Base-by-base conservation (phyloP, 2,888 invertebrate species). In the Xanthostigma xanthostigma region DNA sequence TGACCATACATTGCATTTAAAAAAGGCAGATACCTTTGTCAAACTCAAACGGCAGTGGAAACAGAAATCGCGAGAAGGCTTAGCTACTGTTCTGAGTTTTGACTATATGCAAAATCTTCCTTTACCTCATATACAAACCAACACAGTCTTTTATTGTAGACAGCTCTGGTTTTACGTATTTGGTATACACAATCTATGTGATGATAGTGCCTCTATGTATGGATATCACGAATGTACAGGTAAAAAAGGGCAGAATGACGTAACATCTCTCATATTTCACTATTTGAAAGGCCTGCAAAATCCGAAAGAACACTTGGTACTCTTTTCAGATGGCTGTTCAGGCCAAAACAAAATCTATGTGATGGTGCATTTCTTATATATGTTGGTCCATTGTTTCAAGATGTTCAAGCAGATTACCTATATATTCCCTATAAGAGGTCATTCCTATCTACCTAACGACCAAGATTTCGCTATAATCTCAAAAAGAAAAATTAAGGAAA, bases 81-180 rank as follows among this genome's bases (percentile, higher is more conserved):
- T 6, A 27, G 27, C 27, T 27, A 27, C 27, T 27, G 27, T 27
- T 27, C 6, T 27, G 27, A 27, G 27, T 27, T 27, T 27, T 27
- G 27, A 27, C 27, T 27, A 27, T 27, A 27, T 27, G 27, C 3
- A 27, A 27, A 27, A 27, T 27, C 27, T 27, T 27, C 6, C 27
- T 27, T 27, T 27, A 27, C 27, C 27, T 27, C 27, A 27, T 27
- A 27, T 27, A 27, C 27, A 27, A 6, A 27, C 27, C 27, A 27
- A 27, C 6, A 27, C 27, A 27, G 71, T 50, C n/a, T 51, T 50
- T 45, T 47, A 47, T 45, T 46, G 35, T 36, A 39, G 44, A 39
- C 47, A 51, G 50, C 46, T 51, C 38, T 51, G 50, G 51, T 46
- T 41, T 39, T 51, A 46, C 44, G 50, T 47, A n/a, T 50, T 51